Conservation (phyloP, 2,888 invertebrate genomes). For the Luperina testacea region DNA sequence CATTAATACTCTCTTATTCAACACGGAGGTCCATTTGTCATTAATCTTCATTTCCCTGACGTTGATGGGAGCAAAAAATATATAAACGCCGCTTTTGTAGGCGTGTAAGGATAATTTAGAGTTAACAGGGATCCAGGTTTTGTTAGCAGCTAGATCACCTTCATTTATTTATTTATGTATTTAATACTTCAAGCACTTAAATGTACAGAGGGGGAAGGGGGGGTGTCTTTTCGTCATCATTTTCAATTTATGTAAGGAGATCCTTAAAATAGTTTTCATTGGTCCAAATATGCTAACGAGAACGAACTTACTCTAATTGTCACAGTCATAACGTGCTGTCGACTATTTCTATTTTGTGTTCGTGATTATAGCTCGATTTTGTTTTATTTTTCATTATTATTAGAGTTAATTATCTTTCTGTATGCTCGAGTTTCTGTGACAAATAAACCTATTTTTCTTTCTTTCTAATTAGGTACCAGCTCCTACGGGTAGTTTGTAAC, state of each 20-base stretch:
- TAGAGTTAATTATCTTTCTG: too few relatives aligned
- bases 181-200: too few relatives aligned
- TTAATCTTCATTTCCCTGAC: constrained; percentile 64
- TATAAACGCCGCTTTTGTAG: constrained; percentile 49
- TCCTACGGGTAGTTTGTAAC: background rate
- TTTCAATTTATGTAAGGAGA: background rate
- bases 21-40: constrained; percentile 47
- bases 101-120: constrained; percentile 44
- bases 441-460: too few relatives aligned
- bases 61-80: constrained; percentile 56
- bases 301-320: background rate
- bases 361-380: too few relatives aligned
- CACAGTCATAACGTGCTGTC: too few relatives aligned
- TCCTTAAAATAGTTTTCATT: background rate
- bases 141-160: constrained; percentile 8
- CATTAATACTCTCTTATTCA: constrained; percentile 50
- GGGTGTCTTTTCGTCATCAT: background rate
- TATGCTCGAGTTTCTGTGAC: too few relatives aligned
- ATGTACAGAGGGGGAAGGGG: too few relatives aligned
- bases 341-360: too few relatives aligned
- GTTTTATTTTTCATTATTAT: too few relatives aligned
- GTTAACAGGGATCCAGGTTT: constrained; percentile 30
- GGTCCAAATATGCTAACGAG: background rate
- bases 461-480: background rate
- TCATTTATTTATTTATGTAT: too few relatives aligned